Conservation (phyloP, 2,113 vertebrate genomes). For the Zosterops pallidus region DNA sequence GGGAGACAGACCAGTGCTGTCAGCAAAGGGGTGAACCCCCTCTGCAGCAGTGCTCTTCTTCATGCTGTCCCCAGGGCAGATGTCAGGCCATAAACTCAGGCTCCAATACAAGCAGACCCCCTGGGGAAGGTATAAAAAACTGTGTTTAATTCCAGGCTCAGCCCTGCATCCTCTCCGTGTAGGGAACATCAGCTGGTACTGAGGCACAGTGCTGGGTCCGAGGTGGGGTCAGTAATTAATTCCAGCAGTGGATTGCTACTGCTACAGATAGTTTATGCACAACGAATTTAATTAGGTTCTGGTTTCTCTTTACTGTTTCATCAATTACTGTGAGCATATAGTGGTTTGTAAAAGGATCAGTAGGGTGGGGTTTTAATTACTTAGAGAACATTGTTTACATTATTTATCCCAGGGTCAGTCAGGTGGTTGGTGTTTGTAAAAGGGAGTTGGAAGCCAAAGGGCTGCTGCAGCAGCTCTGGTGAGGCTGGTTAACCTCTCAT, state of each 20-base stretch:
- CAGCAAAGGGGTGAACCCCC: neutral
- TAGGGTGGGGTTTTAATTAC: slow-evolving; percentile 41
- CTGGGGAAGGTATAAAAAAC: neutral
- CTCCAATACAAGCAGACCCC: neutral
- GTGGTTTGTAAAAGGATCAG: slow-evolving; percentile 48
- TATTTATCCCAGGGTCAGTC: neutral
- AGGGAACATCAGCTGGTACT: neutral
- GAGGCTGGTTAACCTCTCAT: neutral
- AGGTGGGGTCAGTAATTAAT: neutral
- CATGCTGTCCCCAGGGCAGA: neutral
- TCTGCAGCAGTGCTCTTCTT: neutral
- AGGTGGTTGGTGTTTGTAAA: neutral
- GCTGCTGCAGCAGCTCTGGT: neutral
- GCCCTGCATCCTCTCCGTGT: rapidly evolving
- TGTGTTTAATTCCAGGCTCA: neutral
- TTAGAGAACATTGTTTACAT: slow-evolving; percentile 13
- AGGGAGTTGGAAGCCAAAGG: neutral
- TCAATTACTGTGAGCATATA: neutral
- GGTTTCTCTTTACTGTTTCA: slow-evolving; percentile 14
- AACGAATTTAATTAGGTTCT: neutral
- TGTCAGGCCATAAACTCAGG: neutral
- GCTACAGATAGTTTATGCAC: neutral
- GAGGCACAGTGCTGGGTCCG: neutral
- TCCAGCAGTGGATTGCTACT: neutral
- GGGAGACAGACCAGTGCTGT: neutral